These are phyloP conservation scores for Drosophila conformis DNA, from an alignment of 2,888 invertebrate species.

Conservation along the genomic window DNA sequence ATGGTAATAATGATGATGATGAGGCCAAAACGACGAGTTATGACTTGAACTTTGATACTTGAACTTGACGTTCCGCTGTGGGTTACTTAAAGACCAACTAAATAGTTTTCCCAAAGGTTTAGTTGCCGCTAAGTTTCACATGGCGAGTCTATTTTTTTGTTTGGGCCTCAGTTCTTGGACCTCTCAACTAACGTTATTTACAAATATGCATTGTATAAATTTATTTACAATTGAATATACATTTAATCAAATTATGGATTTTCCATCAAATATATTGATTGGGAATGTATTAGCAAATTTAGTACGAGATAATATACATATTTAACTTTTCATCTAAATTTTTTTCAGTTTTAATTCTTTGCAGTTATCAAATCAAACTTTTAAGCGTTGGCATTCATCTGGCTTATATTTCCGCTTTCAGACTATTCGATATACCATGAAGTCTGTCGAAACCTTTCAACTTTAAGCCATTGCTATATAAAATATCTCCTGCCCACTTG, in stretches of 20 bases:
- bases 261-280: background rate
- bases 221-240: background rate
- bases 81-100: slow-evolving; percentile 29
- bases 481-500: slow-evolving; percentile 14
- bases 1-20: slow-evolving; percentile 42
- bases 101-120: slow-evolving; percentile 18
- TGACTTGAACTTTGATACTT: slow-evolving; percentile 60
- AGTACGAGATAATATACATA: background rate
- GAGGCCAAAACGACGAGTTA: slow-evolving; percentile 42
- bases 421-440: background rate
- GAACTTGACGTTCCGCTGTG: slow-evolving; percentile 36
- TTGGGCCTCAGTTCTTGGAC: background rate
- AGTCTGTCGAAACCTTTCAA: slow-evolving; percentile 5
- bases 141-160: background rate
- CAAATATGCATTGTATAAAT: background rate
- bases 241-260: background rate
- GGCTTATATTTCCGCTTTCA: background rate
- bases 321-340: background rate
- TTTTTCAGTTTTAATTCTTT: background rate
- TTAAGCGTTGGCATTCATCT: background rate
- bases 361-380: background rate
- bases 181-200: background rate
- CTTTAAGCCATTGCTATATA: slow-evolving; percentile 4
- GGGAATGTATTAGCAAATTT: background rate
- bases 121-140: slow-evolving; percentile 2